These are phyloP conservation scores for Spilarctia lutea DNA, from an alignment of 2,888 invertebrate species.

Conservation along the genomic window DNA sequence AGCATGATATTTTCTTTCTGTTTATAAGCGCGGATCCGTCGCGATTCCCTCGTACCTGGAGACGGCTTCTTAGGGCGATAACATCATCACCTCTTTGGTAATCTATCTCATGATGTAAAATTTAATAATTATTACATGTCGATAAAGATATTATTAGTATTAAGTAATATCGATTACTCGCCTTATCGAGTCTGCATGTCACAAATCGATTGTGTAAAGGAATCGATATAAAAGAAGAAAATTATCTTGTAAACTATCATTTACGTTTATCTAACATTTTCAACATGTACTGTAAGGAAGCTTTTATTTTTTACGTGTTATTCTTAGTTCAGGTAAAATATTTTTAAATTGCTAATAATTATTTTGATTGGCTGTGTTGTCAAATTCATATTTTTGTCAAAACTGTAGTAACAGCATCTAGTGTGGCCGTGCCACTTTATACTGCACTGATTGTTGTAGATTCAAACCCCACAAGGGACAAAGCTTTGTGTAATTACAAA, in stretches of 20 bases:
- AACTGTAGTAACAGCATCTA: no score
- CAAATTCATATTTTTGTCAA: neutral
- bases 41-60: no score
- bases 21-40: no score
- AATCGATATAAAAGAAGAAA: conserved; percentile 33
- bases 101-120: neutral
- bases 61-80: neutral
- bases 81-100: neutral
- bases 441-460: no score
- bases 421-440: no score
- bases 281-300: conserved; percentile 53
- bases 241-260: conserved; percentile 24
- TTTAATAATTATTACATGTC: conserved; percentile 4
- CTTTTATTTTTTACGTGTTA: conserved; percentile 50
- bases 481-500: no score
- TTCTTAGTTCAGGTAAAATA: conserved; percentile 56
- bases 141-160: conserved; percentile 25
- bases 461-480: no score
- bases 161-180: conserved; percentile 18
- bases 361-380: neutral
- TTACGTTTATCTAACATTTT: conserved; percentile 7
- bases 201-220: conserved; percentile 32
- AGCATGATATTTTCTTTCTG: no score
- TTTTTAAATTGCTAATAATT: neutral
- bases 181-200: conserved; percentile 14